Evolutionary conservation across 1,140 invertebrate species (phyloP).

Genomic region (Daktulosphaira vitifoliae): DNA sequence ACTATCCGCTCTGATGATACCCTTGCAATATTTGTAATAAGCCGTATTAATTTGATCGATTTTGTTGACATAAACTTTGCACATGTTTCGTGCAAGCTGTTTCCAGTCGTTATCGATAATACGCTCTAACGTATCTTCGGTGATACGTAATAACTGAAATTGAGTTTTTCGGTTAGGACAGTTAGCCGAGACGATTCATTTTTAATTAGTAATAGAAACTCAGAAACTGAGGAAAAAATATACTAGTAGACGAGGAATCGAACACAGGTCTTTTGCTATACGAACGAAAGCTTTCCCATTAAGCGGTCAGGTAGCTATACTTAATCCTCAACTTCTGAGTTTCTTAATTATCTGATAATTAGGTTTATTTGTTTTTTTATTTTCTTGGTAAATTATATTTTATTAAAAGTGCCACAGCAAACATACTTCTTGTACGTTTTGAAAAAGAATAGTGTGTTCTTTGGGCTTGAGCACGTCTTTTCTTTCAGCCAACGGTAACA

Average conservation of each 20-base stretch:
- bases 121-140: constrained; percentile 69
- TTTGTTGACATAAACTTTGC: constrained; percentile 62
- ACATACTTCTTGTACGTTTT: constrained; percentile 74
- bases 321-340: no score
- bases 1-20: constrained; percentile 70
- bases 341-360: no score
- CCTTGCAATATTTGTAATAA: constrained; percentile 70
- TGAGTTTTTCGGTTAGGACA: no score
- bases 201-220: no score
- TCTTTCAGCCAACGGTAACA: constrained; percentile 59
- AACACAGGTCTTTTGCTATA: no score
- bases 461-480: constrained; percentile 60
- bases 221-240: no score
- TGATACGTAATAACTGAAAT: constrained; percentile 61
- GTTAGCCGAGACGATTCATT: no score
- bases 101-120: constrained; percentile 62
- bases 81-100: constrained; percentile 54
- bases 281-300: no score
- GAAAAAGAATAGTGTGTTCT: constrained; percentile 68
- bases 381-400: neutral
- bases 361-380: no score
- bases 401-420: constrained; percentile 11
- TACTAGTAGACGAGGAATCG: no score
- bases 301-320: no score
- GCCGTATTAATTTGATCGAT: constrained; percentile 46